A percentile compares a stretch with the other conserved stretches of the same genome.
phyloP scores from a whole-genome alignment of 1,140 invertebrate species.

The Lepidotrigona ventralis region DNA sequence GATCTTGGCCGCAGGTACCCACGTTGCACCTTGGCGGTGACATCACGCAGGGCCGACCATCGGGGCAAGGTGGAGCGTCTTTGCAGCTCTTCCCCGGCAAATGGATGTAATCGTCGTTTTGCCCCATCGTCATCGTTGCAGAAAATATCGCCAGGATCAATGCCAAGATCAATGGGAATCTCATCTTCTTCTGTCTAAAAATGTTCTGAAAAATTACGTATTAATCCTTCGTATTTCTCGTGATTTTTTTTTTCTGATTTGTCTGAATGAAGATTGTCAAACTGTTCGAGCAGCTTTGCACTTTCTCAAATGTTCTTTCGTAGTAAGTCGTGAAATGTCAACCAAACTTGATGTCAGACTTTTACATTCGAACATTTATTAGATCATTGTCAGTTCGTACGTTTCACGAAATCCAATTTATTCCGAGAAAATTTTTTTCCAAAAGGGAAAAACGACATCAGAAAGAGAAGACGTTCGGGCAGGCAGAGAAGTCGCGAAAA shows the following conservation, averaged over 20 bases:
- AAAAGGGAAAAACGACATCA: not conserved
- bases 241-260: too few relatives aligned
- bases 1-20: conserved; percentile 56
- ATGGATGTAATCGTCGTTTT: conserved; percentile 57
- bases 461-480: not conserved
- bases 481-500: not conserved
- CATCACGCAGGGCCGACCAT: conserved; percentile 62
- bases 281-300: too few relatives aligned
- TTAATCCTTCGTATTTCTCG: too few relatives aligned
- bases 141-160: conserved; percentile 40
- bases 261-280: too few relatives aligned
- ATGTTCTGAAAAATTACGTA: not conserved
- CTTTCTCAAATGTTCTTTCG: not conserved
- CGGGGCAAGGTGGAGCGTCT: conserved; percentile 65
- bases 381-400: too few relatives aligned
- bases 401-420: too few relatives aligned
- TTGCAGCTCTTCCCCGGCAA: conserved; percentile 63
- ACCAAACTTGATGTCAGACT: not conserved
- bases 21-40: conserved; percentile 55
- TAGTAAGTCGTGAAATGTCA: not conserved
- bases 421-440: too few relatives aligned
- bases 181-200: conserved; percentile 30
- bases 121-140: not conserved
- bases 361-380: too few relatives aligned
- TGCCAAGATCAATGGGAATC: conserved; percentile 18